phyloP scores from a whole-genome alignment of 2,797 vertebrate species.

The Cuculus canorus region DNA sequence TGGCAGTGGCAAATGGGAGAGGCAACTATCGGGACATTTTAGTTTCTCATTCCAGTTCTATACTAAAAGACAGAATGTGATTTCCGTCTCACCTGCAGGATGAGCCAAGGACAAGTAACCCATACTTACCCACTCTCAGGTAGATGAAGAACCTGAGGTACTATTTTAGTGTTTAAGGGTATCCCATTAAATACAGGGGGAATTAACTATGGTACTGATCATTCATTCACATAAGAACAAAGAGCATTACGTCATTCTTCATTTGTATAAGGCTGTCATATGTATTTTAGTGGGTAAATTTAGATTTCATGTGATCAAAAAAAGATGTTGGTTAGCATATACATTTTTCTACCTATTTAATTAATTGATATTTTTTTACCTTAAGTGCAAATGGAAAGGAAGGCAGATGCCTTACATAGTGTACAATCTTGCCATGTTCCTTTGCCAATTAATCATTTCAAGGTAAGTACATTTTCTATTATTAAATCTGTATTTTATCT shows the following conservation, averaged over 20 bases:
- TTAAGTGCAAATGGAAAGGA: neutral
- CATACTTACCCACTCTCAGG: neutral
- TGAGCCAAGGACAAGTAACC: neutral
- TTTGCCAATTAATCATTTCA: neutral
- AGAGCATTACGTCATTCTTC: neutral
- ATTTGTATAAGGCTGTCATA: neutral
- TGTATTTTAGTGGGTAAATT: neutral
- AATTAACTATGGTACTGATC: neutral
- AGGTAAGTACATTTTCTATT: neutral
- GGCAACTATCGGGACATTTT: neutral
- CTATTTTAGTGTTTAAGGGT: neutral
- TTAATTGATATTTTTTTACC: neutral
- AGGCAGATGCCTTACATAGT: neutral
- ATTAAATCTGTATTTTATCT: neutral
- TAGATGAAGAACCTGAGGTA: neutral
- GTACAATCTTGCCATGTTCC: neutral
- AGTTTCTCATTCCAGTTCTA: conserved; percentile 7
- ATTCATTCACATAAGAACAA: neutral
- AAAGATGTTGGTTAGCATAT: neutral
- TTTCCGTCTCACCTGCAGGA: neutral
- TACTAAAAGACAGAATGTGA: neutral
- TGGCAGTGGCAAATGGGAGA: neutral
- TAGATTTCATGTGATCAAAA: neutral
- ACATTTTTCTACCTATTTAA: neutral
- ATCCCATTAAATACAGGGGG: neutral